phyloP scores from a whole-genome alignment of 2,113 vertebrate genomes.

The Sprattus sprattus region DNA sequence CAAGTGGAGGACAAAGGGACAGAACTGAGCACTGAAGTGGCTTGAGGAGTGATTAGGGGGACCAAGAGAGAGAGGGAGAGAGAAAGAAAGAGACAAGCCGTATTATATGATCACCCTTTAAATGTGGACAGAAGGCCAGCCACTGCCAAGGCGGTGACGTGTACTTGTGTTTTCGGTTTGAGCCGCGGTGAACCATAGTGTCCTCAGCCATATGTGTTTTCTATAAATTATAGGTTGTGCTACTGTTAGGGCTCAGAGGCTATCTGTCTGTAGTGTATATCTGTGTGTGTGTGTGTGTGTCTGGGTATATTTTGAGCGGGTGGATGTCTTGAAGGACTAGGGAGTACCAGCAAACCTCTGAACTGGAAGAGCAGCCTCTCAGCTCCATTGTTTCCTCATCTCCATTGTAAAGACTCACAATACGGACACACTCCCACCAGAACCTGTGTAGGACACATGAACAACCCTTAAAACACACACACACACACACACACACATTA shows the following conservation, averaged over 20 bases:
- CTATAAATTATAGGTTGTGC: not conserved
- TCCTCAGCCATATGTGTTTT: not conserved
- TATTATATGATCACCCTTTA: not conserved
- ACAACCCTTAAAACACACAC: not conserved
- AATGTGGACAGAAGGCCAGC: not conserved
- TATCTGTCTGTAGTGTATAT: not conserved
- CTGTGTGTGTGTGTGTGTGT: not conserved
- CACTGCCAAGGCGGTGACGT: not conserved
- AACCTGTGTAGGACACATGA: not conserved
- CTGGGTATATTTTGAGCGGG: not conserved
- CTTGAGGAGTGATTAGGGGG: not conserved
- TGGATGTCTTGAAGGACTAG: not conserved
- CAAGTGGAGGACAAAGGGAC: not conserved
- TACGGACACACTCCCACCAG: not conserved
- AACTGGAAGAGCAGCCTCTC: not conserved
- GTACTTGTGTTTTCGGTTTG: not conserved
- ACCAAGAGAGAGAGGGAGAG: not conserved
- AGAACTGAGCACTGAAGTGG: not conserved
- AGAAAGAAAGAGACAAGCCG: not conserved
- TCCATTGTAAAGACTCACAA: constrained; percentile 4
- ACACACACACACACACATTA: not conserved
- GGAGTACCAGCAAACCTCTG: not conserved
- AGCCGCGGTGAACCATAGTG: not conserved
- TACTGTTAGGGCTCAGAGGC: not conserved
- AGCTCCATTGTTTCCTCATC: not conserved